These are phyloP conservation scores for Mythimna loreyi DNA, from an alignment of 2,888 invertebrate species.

Conservation along the genomic window DNA sequence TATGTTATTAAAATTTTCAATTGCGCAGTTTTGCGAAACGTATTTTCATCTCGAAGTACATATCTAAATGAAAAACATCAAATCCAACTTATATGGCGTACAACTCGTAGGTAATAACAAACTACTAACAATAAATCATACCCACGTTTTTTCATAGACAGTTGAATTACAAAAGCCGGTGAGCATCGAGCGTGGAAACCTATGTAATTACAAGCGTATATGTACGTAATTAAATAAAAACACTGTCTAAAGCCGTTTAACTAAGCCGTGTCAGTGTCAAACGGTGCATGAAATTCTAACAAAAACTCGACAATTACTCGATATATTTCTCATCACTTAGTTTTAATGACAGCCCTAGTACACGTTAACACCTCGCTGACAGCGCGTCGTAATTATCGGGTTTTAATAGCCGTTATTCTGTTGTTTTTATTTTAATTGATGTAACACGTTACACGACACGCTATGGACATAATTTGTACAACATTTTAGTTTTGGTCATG, in stretches of 20 bases:
- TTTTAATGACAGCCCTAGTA: conserved; percentile 70
- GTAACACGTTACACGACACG: conserved; percentile 45
- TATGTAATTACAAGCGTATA: conserved; percentile 47
- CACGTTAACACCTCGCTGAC: conserved; percentile 74
- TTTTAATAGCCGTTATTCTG: conserved; percentile 71
- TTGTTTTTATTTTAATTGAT: conserved; percentile 61
- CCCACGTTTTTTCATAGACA: conserved; percentile 8
- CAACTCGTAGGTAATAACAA: neutral
- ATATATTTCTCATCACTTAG: conserved; percentile 63
- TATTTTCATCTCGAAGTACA: neutral
- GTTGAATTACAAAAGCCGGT: conserved; percentile 36
- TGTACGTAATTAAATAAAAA: conserved; percentile 60
- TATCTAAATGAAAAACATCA: neutral
- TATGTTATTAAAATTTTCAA: conserved; percentile 18
- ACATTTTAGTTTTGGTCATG: conserved; percentile 15
- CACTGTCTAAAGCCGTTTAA: conserved; percentile 39
- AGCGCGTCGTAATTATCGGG: conserved; percentile 69
- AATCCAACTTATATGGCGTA: conserved; percentile 2
- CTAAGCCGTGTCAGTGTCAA: conserved; percentile 66
- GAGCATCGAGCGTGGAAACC: conserved; percentile 44
- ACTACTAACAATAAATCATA: conserved; percentile 4
- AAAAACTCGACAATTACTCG: conserved; percentile 78
- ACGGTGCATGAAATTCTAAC: conserved; percentile 81
- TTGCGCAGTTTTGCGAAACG: conserved; percentile 10
- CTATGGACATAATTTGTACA: conserved; percentile 25